Evolutionary conservation across 2,888 invertebrate genomes (phyloP).

Genomic region (Cheilosia vernalis): DNA sequence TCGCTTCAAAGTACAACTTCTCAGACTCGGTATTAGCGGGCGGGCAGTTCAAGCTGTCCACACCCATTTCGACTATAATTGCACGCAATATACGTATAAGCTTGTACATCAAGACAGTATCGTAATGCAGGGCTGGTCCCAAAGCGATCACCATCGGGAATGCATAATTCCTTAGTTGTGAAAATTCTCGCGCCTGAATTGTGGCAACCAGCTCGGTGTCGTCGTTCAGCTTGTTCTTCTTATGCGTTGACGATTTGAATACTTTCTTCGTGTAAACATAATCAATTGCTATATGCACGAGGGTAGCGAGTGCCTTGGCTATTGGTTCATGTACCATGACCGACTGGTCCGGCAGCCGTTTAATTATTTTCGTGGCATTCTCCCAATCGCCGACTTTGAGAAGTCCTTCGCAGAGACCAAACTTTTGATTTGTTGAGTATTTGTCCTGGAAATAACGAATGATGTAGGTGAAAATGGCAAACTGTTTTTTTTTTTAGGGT

Average conservation of each 20-base stretch:
- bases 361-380: conserved; percentile 91
- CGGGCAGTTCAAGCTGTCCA: conserved; percentile 82
- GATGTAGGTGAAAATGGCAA: neutral
- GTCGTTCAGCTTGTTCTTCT: conserved; percentile 86
- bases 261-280: conserved; percentile 93
- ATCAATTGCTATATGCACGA: conserved; percentile 93
- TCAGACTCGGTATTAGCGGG: conserved; percentile 82
- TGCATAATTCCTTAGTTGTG: conserved; percentile 89
- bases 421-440: conserved; percentile 91
- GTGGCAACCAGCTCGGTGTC: conserved; percentile 79
- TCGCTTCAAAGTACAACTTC: conserved; percentile 91
- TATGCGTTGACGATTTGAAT: conserved; percentile 88
- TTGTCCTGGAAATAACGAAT: conserved; percentile 77
- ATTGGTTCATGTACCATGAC: conserved; percentile 91
- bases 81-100: conserved; percentile 85
- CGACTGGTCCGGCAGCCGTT: conserved; percentile 92
- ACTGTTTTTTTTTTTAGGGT: too few relatives aligned
- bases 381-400: conserved; percentile 95
- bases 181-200: conserved; percentile 86
- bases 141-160: conserved; percentile 93
- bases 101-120: conserved; percentile 96
- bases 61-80: conserved; percentile 82
- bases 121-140: conserved; percentile 94
- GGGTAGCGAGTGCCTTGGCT: conserved; percentile 89
- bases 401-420: conserved; percentile 95